These are phyloP conservation scores for Corydoras sp. DNA, from an alignment of 2,113 vertebrate genomes.

Conservation along the genomic window DNA sequence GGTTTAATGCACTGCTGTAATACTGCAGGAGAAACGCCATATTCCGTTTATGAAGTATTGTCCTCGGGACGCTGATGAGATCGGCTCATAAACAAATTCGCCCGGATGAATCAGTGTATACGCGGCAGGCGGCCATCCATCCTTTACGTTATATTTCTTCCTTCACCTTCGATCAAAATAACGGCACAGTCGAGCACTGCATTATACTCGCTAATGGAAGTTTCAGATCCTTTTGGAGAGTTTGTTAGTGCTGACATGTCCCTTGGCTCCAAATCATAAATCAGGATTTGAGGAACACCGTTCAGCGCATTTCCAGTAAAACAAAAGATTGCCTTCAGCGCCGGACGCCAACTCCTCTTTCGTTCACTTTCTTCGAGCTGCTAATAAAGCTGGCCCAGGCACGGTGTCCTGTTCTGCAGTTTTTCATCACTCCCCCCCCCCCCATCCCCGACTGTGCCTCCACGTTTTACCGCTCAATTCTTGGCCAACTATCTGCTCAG, in stretches of 20 bases:
- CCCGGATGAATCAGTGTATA: constrained; percentile 24
- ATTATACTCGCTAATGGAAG: constrained; percentile 31
- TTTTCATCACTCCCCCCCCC: constrained; percentile 3
- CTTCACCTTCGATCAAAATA: constrained; percentile 5
- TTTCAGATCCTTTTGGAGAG: constrained; percentile 26
- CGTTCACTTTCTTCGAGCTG: constrained; percentile 10
- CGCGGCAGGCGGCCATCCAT: constrained; percentile 11
- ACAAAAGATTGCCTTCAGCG: constrained; percentile 1
- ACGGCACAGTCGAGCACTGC: neutral
- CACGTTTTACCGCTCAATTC: constrained; percentile 23
- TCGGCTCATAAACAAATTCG: constrained; percentile 28
- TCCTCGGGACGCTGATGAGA: constrained; percentile 26
- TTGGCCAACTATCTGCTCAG: constrained; percentile 32
- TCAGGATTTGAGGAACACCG: constrained; percentile 31
- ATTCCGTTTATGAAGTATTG: constrained; percentile 25
- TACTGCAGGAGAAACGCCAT: constrained; percentile 28
- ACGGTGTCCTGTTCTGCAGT: constrained; percentile 21
- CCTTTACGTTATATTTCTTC: constrained; percentile 20
- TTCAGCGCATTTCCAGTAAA: constrained; percentile 20
- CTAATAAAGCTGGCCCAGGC: constrained; percentile 20
- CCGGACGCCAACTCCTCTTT: constrained; percentile 4
- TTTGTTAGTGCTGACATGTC: constrained; percentile 22
- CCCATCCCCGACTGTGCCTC: neutral
- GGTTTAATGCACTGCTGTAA: constrained; percentile 24
- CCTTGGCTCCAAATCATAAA: constrained; percentile 31